Evolutionary conservation across 1,140 invertebrate species (phyloP).

Genomic region (Drosophila pectinifera): DNA sequence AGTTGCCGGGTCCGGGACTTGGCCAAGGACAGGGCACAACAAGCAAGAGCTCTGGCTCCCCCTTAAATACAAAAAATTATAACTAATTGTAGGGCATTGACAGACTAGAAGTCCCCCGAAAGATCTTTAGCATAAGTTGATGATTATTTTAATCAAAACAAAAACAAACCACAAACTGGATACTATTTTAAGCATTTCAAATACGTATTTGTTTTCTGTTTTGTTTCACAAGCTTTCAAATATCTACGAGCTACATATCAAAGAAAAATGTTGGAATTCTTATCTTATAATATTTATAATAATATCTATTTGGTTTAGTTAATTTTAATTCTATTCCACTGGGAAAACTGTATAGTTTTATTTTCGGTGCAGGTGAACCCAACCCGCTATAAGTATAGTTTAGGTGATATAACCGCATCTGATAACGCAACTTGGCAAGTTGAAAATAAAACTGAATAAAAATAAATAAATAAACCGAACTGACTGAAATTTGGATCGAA

Average conservation of each 20-base stretch:
- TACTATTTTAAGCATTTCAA: constrained; percentile 3
- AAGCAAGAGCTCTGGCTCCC: too few relatives aligned
- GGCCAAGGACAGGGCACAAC: constrained; percentile 6
- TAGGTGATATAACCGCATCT: not conserved
- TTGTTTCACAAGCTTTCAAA: not conserved
- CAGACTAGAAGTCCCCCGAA: not conserved
- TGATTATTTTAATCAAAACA: not conserved
- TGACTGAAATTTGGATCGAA: not conserved
- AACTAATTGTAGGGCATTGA: not conserved
- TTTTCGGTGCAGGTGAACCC: not conserved
- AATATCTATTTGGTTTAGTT: not conserved
- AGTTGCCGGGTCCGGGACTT: constrained; percentile 12
- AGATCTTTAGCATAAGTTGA: not conserved
- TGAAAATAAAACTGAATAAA: not conserved
- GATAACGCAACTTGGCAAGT: not conserved
- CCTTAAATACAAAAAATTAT: too few relatives aligned
- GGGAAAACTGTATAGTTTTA: not conserved
- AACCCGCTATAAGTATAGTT: not conserved
- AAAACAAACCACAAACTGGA: constrained; percentile 5
- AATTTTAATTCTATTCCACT: not conserved
- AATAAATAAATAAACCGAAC: not conserved
- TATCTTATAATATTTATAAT: not conserved
- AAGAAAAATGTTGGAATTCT: not conserved
- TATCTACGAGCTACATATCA: not conserved
- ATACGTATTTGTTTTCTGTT: constrained; percentile 3